Conservation (phyloP, 2,888 invertebrate genomes). For the Heliconius aoede region DNA sequence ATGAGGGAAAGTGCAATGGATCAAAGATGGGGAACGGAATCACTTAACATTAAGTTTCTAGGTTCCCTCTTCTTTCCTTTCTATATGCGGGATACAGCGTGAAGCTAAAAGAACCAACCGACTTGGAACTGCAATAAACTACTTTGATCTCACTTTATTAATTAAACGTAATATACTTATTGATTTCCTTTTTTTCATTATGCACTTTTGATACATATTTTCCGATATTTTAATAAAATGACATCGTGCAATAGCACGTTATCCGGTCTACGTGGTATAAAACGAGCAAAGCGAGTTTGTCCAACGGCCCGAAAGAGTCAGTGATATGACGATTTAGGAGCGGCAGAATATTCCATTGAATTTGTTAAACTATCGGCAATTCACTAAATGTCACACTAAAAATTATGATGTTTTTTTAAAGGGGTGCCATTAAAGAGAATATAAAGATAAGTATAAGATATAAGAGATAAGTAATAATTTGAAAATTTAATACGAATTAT, state of each 20-base stretch:
- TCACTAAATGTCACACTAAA: conserved; percentile 18
- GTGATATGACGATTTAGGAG: conserved; percentile 20
- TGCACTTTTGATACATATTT: not conserved
- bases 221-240: not conserved
- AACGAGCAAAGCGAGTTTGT: conserved; percentile 2
- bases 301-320: conserved; percentile 11
- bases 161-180: not conserved
- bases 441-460: not conserved
- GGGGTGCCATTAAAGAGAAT: not conserved
- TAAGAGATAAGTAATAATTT: not conserved
- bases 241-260: not conserved
- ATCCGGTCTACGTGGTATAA: not conserved
- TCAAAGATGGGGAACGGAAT: too few relatives aligned
- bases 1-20: too few relatives aligned
- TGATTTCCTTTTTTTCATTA: too few relatives aligned
- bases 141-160: not conserved
- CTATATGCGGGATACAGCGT: too few relatives aligned
- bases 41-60: too few relatives aligned
- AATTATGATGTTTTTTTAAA: not conserved
- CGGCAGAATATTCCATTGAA: conserved; percentile 15
- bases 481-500: not conserved
- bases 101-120: too few relatives aligned
- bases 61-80: too few relatives aligned
- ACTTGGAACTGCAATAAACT: too few relatives aligned
- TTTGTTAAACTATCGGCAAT: conserved; percentile 26